Conservation (phyloP, 2,797 vertebrate species). For the Triplophysa yarkandensis region DNA sequence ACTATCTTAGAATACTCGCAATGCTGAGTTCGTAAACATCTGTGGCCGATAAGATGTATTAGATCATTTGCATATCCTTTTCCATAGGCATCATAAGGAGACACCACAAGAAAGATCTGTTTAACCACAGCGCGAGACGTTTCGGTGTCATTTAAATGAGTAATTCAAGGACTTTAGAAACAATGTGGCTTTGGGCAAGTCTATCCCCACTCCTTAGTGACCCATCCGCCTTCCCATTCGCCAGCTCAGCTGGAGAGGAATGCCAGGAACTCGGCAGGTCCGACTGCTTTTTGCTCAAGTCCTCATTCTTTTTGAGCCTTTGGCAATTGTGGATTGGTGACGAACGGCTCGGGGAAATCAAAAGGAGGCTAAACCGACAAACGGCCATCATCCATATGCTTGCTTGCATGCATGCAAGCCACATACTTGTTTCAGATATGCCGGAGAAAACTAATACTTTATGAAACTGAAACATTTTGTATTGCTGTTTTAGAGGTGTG, state of each 20-base stretch:
- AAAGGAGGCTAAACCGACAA: conserved; percentile 26
- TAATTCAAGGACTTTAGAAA: conserved; percentile 1
- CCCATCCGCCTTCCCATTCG: neutral
- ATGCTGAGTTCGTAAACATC: neutral
- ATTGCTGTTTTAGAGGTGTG: conserved; percentile 29
- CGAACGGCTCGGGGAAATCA: conserved; percentile 13
- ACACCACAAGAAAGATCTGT: conserved; percentile 34
- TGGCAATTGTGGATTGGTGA: conserved; percentile 53
- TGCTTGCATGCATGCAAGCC: neutral
- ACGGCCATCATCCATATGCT: neutral
- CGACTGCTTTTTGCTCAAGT: conserved; percentile 35
- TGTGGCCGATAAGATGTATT: conserved; percentile 20
- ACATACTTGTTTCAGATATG: conserved; percentile 17
- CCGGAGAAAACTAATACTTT: neutral
- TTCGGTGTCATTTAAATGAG: conserved; percentile 1
- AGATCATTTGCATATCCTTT: conserved; percentile 24
- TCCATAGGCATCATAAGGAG: conserved; percentile 25
- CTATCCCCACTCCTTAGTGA: conserved; percentile 4
- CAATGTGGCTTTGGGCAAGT: neutral
- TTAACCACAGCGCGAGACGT: conserved; percentile 13
- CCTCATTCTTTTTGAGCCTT: neutral
- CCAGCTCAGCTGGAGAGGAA: conserved; percentile 43
- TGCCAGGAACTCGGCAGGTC: conserved; percentile 52
- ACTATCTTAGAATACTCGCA: neutral
- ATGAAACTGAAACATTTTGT: conserved; percentile 35